A percentile compares a stretch with the other conserved stretches of the same genome.
phyloP scores from a whole-genome alignment of 2,888 invertebrate genomes.

The Syritta pipiens region DNA sequence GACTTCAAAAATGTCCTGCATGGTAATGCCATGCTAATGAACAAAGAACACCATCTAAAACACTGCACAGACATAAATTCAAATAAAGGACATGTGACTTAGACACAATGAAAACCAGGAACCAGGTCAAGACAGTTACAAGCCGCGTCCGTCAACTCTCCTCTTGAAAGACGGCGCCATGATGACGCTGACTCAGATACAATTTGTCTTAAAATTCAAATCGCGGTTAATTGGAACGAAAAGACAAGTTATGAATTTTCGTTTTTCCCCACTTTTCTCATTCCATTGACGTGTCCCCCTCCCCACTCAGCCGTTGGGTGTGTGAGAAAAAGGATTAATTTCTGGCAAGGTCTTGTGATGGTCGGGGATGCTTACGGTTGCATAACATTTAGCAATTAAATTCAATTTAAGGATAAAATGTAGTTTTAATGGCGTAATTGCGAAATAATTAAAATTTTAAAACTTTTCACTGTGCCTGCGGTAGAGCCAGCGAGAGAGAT shows the following conservation, averaged over 20 bases:
- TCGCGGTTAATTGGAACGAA: constrained; percentile 61
- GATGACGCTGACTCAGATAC: constrained; percentile 38
- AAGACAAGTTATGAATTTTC: not conserved
- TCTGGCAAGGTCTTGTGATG: constrained; percentile 4
- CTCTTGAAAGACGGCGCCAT: not conserved
- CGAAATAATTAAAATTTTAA: constrained; percentile 53
- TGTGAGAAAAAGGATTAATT: constrained; percentile 21
- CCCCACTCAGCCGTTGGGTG: not conserved
- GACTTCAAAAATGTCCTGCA: no score
- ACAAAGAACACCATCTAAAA: constrained; percentile 7
- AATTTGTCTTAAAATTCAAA: constrained; percentile 56
- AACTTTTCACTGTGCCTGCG: constrained; percentile 11
- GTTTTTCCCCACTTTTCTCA: not conserved
- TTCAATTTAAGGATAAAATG: constrained; percentile 62
- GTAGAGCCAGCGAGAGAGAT: not conserved
- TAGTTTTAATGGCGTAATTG: constrained; percentile 65
- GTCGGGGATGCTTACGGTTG: constrained; percentile 25
- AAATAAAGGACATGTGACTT: constrained; percentile 35
- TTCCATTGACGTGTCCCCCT: no score
- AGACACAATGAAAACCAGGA: no score
- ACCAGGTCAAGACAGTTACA: no score
- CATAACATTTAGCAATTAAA: constrained; percentile 58
- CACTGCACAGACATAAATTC: constrained; percentile 39
- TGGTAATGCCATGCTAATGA: no score
- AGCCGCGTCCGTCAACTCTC: not conserved